Evolutionary conservation across 2,797 vertebrate species (phyloP).

Genomic region (Sebastes variabilis): DNA sequence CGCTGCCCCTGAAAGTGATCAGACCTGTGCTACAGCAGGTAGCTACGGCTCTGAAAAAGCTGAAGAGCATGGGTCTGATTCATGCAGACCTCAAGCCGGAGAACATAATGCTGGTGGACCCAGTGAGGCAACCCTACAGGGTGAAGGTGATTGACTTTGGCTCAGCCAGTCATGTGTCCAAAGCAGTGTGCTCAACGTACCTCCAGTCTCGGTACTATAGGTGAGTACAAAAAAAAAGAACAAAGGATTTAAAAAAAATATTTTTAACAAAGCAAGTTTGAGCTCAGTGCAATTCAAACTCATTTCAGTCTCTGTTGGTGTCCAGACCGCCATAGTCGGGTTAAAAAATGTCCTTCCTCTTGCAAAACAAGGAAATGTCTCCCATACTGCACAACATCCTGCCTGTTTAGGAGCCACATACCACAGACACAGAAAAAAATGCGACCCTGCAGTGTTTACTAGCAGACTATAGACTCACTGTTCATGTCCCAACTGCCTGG

Average conservation of each 20-base stretch:
- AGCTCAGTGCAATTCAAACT: not conserved
- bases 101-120: slow-evolving; percentile 99
- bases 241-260: not conserved
- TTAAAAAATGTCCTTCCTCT: slow-evolving; percentile 47
- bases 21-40: slow-evolving; percentile 98
- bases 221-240: slow-evolving; percentile 79
- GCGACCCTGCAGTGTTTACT: slow-evolving; percentile 56
- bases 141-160: slow-evolving; percentile 99
- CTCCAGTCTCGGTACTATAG: slow-evolving; percentile 99
- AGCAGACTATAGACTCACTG: slow-evolving; percentile 31
- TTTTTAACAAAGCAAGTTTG: not conserved
- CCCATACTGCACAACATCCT: slow-evolving; percentile 75
- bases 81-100: slow-evolving; percentile 99
- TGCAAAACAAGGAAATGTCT: slow-evolving; percentile 72
- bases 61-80: slow-evolving; percentile 98
- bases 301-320: slow-evolving; percentile 10
- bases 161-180: slow-evolving; percentile 98
- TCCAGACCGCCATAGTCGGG: not conserved
- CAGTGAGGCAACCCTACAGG: slow-evolving; percentile 94
- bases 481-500: slow-evolving; percentile 34
- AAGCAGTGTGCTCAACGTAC: slow-evolving; percentile 99
- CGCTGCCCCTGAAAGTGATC: slow-evolving; percentile 97
- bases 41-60: slow-evolving; percentile 96
- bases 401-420: slow-evolving; percentile 63
- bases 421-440: slow-evolving; percentile 53